Base-by-base conservation (phyloP, 2,797 vertebrate species). In the Prionace glauca region DNA sequence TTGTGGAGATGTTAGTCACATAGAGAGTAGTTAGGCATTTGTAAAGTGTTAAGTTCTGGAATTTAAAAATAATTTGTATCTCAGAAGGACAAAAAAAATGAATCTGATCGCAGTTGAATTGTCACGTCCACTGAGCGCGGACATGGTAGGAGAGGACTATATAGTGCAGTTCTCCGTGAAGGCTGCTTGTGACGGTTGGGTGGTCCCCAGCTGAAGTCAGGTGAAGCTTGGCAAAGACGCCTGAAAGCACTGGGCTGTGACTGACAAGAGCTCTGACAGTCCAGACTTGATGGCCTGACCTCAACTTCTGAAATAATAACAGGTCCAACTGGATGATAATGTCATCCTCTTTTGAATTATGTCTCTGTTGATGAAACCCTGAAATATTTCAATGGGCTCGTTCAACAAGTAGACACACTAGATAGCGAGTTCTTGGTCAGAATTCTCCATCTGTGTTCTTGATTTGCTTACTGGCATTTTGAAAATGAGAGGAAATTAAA, bases 401-500 rank as follows among this genome's bases (percentile, higher is more conserved):
- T 32, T 88, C 87, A 60, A 29, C 50, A 60, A 60, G 87, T 62
- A 22, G 60, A n/a, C 7, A 67, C 20, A 92, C 65, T 92, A 65
- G 60, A n/a, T 65, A 60, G 11, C 84, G 60, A 90, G 12, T 67
- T 62, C 60, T 22, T 92, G 62, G n/a, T 16, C 26, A 62, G 26
- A 9, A 92, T 9, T 92, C 65, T 18, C 29, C 9, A 7, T 65
- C 29, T 91, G 88, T 16, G 67, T 92, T 36, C 9, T 29, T 36
- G 18, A n/a, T 92, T 65, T 65, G 16, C 29, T 32, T 36, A 92
- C 22, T 8, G 0, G 1, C n/a, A 65, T n/a, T 92, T 92, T 36
- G n/a, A 7, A 92, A 92, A 36, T 67, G 32, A 92, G 62, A 36
- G n/a, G n/a, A 92, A 92, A 92, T 67, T 92, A 26, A 72, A 92